These are phyloP conservation scores for Drosophila watanabei DNA, from an alignment of 1,140 invertebrate genomes.

Conservation along the genomic window DNA sequence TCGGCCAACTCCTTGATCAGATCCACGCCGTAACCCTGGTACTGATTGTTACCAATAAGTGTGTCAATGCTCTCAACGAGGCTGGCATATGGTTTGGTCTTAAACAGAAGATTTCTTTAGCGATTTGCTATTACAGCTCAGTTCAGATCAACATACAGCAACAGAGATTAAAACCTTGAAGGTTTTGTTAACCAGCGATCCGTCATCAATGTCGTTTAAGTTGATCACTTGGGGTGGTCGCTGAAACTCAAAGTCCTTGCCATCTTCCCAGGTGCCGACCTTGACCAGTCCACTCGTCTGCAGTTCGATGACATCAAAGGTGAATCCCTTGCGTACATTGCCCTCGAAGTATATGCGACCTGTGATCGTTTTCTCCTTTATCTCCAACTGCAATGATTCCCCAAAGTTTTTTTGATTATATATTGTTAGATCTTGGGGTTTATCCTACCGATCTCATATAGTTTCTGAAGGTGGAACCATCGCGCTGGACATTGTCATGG, in stretches of 20 bases:
- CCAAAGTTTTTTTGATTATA: neutral
- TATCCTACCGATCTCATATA: slow-evolving; percentile 88
- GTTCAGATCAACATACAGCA: slow-evolving; percentile 86
- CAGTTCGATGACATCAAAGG: slow-evolving; percentile 92
- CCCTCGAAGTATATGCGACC: slow-evolving; percentile 94
- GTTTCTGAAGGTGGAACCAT: slow-evolving; percentile 93
- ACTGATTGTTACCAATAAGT: slow-evolving; percentile 92
- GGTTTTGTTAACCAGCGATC: slow-evolving; percentile 91
- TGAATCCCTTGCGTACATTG: slow-evolving; percentile 92
- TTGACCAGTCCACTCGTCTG: slow-evolving; percentile 88
- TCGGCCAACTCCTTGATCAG: slow-evolving; percentile 91
- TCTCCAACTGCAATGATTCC: slow-evolving; percentile 55
- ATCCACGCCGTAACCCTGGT: slow-evolving; percentile 93
- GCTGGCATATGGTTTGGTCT: slow-evolving; percentile 95
- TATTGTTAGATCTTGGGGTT: no score
- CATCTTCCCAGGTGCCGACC: slow-evolving; percentile 91
- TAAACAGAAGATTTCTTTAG: neutral
- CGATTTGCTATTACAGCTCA: neutral
- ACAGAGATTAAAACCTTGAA: slow-evolving; percentile 94
- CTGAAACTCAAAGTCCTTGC: slow-evolving; percentile 74
- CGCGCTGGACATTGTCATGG: slow-evolving; percentile 70
- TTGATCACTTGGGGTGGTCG: slow-evolving; percentile 49
- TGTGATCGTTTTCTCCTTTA: slow-evolving; percentile 88
- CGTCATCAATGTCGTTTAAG: slow-evolving; percentile 83
- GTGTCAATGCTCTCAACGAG: slow-evolving; percentile 89